Percentiles rank a stretch among this genome's conserved stretches.
phyloP scores from a whole-genome alignment of 2,797 vertebrate genomes.

The Scarus forsteni region DNA sequence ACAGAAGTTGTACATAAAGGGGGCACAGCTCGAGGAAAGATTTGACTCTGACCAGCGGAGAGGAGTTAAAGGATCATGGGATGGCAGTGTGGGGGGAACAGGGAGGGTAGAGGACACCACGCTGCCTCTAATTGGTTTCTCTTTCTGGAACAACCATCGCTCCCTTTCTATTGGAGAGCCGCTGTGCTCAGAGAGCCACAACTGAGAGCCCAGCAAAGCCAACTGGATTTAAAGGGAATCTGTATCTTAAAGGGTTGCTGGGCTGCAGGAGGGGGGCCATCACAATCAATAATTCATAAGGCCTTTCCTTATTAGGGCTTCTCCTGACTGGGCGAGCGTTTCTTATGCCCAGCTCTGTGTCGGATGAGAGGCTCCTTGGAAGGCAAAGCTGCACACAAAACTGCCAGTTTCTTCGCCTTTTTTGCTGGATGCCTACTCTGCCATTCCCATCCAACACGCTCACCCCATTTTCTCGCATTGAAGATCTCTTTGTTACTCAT shows the following conservation, averaged over 20 bases:
- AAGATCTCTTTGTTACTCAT: conserved; percentile 68
- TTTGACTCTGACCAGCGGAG: conserved; percentile 68
- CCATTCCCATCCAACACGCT: conserved; percentile 43
- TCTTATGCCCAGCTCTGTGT: conserved; percentile 76
- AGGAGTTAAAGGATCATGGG: conserved; percentile 71
- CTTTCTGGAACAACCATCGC: conserved; percentile 74
- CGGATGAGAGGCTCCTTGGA: conserved; percentile 79
- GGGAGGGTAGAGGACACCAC: conserved; percentile 63
- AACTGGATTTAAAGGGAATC: conserved; percentile 83
- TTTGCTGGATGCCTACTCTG: conserved; percentile 42
- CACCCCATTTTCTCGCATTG: conserved; percentile 36
- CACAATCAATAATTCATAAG: conserved; percentile 88
- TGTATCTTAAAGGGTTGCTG: conserved; percentile 78
- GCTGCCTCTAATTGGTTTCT: conserved; percentile 83
- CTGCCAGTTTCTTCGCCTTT: conserved; percentile 47
- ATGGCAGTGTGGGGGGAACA: conserved; percentile 51
- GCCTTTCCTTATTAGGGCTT: conserved; percentile 84
- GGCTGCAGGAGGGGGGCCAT: conserved; percentile 34
- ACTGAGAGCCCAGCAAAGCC: conserved; percentile 77
- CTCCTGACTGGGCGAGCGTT: conserved; percentile 73
- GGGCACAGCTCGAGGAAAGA: conserved; percentile 58
- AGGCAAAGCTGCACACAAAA: conserved; percentile 67
- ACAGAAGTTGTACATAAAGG: conserved; percentile 46
- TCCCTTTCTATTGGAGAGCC: conserved; percentile 68
- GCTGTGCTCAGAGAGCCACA: conserved; percentile 78